Evolutionary conservation across 2,113 vertebrate species (phyloP).

Genomic region (Hydrolagus affinis): DNA sequence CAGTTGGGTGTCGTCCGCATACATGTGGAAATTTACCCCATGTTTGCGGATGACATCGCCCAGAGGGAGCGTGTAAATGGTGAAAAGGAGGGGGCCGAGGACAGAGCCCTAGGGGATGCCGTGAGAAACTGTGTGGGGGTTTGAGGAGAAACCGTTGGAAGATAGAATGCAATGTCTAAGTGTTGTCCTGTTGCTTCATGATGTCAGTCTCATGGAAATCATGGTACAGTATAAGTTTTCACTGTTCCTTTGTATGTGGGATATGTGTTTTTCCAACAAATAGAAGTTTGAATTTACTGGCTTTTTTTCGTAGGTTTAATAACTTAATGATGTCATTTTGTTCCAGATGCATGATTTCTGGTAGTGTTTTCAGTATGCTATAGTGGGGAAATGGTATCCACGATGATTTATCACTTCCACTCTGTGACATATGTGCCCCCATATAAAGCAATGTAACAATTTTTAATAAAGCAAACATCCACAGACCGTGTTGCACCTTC

Average conservation of each 20-base stretch:
- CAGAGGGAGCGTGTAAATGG: too few species aligned
- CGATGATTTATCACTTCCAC: background rate
- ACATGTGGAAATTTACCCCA: too few species aligned
- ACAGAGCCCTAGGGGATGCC: too few species aligned
- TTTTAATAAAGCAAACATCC: background rate
- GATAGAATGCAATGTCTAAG: too few species aligned
- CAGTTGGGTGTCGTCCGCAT: too few species aligned
- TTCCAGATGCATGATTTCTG: background rate
- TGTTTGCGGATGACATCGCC: too few species aligned
- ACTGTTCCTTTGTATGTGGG: background rate
- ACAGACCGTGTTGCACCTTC: background rate
- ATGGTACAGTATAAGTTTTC: background rate
- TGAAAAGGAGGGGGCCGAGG: too few species aligned
- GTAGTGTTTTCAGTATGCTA: background rate
- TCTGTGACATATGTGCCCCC: constrained; percentile 4
- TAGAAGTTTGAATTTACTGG: background rate
- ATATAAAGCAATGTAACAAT: background rate
- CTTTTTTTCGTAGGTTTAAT: background rate
- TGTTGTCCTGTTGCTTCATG: background rate
- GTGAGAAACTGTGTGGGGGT: too few species aligned
- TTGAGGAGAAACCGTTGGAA: too few species aligned
- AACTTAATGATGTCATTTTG: constrained; percentile 22
- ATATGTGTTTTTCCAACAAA: background rate
- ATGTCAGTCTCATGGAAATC: background rate
- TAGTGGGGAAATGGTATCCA: constrained; percentile 17